Percentiles rank a stretch among this genome's conserved stretches.
Conservation (phyloP, 2,113 vertebrate genomes). For the Poeciliopsis prolifica region DNA sequence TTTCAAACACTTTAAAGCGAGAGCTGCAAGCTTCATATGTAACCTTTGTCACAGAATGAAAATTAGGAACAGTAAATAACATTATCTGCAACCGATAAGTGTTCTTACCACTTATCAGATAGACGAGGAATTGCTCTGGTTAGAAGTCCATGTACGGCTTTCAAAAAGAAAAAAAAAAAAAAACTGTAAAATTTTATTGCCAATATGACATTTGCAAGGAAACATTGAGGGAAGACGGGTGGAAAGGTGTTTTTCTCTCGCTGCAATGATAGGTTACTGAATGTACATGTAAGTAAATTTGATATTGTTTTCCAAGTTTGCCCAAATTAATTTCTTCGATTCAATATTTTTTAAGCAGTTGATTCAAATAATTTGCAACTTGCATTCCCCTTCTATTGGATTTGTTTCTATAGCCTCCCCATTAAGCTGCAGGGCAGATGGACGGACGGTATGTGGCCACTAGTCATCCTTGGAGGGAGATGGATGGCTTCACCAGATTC, state of each 20-base stretch:
- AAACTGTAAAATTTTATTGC: background rate
- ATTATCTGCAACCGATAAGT: background rate
- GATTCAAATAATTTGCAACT: background rate
- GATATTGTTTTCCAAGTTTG: background rate
- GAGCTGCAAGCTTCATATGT: background rate
- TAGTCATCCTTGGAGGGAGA: slow-evolving; percentile 13
- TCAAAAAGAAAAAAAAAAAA: background rate
- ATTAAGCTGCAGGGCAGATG: slow-evolving; percentile 60
- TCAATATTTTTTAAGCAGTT: background rate
- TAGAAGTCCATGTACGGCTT: background rate
- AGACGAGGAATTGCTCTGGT: background rate
- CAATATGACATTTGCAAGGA: no score
- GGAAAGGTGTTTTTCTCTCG: background rate
- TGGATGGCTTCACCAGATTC: slow-evolving; percentile 14
- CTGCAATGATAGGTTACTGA: background rate
- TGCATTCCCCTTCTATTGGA: slow-evolving; percentile 9
- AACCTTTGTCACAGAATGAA: background rate
- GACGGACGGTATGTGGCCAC: slow-evolving; percentile 57
- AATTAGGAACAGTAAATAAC: background rate
- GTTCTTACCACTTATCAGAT: background rate
- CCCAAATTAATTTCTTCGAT: background rate
- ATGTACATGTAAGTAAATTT: background rate
- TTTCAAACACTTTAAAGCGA: background rate
- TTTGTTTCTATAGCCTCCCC: slow-evolving; percentile 13
- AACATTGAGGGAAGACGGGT: no score